Conservation (phyloP, 2,888 invertebrate genomes). For the Caenorhabditis japonica region DNA sequence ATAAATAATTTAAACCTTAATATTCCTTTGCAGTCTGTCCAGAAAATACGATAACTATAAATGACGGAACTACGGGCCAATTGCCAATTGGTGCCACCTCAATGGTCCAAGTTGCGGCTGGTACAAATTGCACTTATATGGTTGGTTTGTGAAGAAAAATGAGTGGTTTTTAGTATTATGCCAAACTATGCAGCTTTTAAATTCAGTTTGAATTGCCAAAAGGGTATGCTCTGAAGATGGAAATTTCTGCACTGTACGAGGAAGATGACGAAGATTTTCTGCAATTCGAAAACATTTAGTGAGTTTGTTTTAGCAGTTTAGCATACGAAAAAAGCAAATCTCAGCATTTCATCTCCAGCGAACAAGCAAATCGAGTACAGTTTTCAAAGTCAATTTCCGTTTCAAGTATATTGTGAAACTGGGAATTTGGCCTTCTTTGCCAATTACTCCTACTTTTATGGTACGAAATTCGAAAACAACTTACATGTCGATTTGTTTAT, state of each 20-base stretch:
- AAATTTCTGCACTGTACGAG: constrained; percentile 15
- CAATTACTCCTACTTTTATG: constrained; percentile 11
- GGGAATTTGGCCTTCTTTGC: constrained; percentile 31
- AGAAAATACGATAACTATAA: constrained; percentile 6
- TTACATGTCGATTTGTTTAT: background rate
- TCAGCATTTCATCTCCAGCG: too few species aligned
- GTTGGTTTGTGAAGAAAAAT: too few species aligned
- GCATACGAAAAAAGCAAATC: too few species aligned
- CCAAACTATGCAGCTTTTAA: too few species aligned
- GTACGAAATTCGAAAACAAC: too few species aligned
- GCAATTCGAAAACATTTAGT: constrained; percentile 8
- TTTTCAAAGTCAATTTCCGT: too few species aligned
- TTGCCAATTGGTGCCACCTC: constrained; percentile 23
- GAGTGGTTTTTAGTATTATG: too few species aligned
- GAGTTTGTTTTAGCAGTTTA: too few species aligned
- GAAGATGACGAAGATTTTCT: constrained; percentile 15
- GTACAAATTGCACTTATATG: too few species aligned
- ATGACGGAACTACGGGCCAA: constrained; percentile 3
- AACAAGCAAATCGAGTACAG: too few species aligned
- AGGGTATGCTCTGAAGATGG: constrained; percentile 29
- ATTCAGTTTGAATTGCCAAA: constrained; percentile 34
- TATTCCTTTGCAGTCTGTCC: constrained; percentile 12
- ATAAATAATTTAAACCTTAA: too few species aligned
- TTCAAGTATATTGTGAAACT: constrained; percentile 1
- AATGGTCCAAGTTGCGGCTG: too few species aligned